Conservation (phyloP, 2,113 vertebrate genomes). For the Pogonocichla stellata region DNA sequence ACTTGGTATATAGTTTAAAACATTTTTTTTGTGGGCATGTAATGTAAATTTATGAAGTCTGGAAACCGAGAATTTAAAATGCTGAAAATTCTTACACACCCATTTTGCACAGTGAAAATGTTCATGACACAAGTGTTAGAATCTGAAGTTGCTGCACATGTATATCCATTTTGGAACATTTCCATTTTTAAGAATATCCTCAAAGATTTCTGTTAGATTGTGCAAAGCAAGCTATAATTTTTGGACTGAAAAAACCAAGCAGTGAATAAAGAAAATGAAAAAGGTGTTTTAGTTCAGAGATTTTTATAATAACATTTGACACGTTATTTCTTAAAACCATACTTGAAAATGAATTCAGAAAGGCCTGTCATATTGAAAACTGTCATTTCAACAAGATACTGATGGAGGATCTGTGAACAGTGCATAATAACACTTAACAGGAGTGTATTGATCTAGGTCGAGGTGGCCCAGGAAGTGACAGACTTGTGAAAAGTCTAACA, state of each 20-base stretch:
- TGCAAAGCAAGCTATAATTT: not conserved
- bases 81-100: not conserved
- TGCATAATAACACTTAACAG: constrained; percentile 13
- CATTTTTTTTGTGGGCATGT: not conserved
- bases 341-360: constrained; percentile 43
- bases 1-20: not conserved
- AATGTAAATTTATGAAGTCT: not conserved
- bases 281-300: not conserved
- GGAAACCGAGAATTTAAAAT: not conserved
- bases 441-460: constrained; percentile 13
- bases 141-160: not conserved
- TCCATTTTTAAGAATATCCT: not conserved
- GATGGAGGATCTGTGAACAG: constrained; percentile 6
- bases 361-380: not conserved
- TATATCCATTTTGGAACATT: not conserved
- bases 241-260: not conserved
- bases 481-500: constrained; percentile 10
- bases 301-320: not conserved
- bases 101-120: not conserved
- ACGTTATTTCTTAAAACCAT: constrained; percentile 6
- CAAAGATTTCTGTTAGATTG: not conserved
- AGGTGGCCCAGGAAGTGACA: constrained; percentile 24
- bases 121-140: not conserved
- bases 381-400: constrained; percentile 20
- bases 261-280: not conserved